These are phyloP conservation scores for Ornithoptera alexandrae DNA, from an alignment of 2,888 invertebrate genomes.

Conservation along the genomic window DNA sequence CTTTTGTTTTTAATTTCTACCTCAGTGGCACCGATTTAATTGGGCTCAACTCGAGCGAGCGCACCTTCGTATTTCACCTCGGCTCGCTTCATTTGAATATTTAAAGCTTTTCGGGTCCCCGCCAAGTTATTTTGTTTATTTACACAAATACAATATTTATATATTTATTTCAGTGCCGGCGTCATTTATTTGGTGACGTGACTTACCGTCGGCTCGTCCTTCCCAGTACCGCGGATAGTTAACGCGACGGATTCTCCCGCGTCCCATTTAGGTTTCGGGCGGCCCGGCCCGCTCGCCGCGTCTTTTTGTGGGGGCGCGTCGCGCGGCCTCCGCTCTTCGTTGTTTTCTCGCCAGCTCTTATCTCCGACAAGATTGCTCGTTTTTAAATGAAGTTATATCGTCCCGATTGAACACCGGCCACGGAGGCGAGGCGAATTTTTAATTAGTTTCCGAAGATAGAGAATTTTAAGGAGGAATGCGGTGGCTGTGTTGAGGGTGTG, in stretches of 20 bases:
- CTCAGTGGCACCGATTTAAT: slow-evolving; percentile 81
- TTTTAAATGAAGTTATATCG: slow-evolving; percentile 80
- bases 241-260: slow-evolving; percentile 76
- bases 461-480: slow-evolving; percentile 76
- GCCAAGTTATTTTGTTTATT: slow-evolving; percentile 76
- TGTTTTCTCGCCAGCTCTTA: slow-evolving; percentile 77
- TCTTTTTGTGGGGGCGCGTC: slow-evolving; percentile 71
- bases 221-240: slow-evolving; percentile 77
- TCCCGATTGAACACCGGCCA: slow-evolving; percentile 73
- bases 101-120: slow-evolving; percentile 77
- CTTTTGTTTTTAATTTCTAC: slow-evolving; percentile 81
- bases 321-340: slow-evolving; percentile 74
- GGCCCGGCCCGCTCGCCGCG: slow-evolving; percentile 63
- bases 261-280: slow-evolving; percentile 75
- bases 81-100: slow-evolving; percentile 79
- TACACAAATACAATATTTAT: slow-evolving; percentile 74
- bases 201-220: slow-evolving; percentile 79
- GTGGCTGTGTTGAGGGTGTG: slow-evolving; percentile 66
- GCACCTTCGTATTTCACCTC: slow-evolving; percentile 80
- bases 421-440: slow-evolving; percentile 77
- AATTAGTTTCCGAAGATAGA: slow-evolving; percentile 80
- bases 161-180: slow-evolving; percentile 74
- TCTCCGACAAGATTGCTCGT: slow-evolving; percentile 78
- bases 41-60: slow-evolving; percentile 77
- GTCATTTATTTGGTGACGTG: slow-evolving; percentile 79